Percentiles rank a stretch among this genome's conserved stretches.
Evolutionary conservation across 2,888 invertebrate species (phyloP).

Genomic region (Melanophora roralis): DNA sequence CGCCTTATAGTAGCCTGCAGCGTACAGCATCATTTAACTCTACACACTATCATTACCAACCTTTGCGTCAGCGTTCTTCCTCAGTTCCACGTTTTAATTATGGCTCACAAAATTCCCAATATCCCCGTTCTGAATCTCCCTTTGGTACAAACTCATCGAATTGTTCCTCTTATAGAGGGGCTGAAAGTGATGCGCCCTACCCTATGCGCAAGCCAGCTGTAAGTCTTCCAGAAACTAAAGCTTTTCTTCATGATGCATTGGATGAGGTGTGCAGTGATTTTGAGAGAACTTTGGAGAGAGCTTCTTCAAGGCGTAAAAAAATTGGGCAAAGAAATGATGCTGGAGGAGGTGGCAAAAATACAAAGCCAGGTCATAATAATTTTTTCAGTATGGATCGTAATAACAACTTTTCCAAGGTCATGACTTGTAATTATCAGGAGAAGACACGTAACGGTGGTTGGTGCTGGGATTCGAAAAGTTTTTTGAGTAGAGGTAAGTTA

Average conservation of each 20-base stretch:
- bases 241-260: constrained; percentile 78
- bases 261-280: constrained; percentile 84
- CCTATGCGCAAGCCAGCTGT: constrained; percentile 65
- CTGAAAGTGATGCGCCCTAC: constrained; percentile 68
- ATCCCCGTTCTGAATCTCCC: constrained; percentile 71
- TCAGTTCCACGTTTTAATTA: constrained; percentile 73
- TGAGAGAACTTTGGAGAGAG: constrained; percentile 82
- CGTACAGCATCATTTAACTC: constrained; percentile 55
- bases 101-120: constrained; percentile 63
- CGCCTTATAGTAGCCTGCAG: constrained; percentile 45
- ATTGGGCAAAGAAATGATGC: constrained; percentile 50
- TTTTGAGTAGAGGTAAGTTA: constrained; percentile 72
- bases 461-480: constrained; percentile 67
- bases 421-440: constrained; percentile 57
- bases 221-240: constrained; percentile 75
- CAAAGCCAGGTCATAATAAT: constrained; percentile 34
- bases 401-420: constrained; percentile 65
- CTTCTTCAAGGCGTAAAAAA: constrained; percentile 76
- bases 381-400: constrained; percentile 71
- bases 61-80: constrained; percentile 68
- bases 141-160: constrained; percentile 73
- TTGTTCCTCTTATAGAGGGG: constrained; percentile 70
- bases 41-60: constrained; percentile 47
- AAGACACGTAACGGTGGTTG: constrained; percentile 58
- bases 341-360: constrained; percentile 16